Evolutionary conservation across 2,797 vertebrate species (phyloP).

Genomic region (Myoxocephalus aenaeus): DNA sequence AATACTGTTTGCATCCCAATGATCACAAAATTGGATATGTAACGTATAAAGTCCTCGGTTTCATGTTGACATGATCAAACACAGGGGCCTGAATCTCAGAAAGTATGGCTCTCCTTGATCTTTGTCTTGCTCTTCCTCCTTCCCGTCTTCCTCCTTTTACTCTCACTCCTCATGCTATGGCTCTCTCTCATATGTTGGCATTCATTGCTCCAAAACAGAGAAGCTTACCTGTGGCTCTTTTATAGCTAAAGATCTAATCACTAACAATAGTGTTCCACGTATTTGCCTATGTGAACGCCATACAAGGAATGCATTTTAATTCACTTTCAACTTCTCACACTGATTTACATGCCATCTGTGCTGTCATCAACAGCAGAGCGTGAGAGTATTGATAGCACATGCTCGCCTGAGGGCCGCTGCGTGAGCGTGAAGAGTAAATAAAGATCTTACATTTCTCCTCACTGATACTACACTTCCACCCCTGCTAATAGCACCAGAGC

Average conservation of each 20-base stretch:
- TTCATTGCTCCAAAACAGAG: neutral
- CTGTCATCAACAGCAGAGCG: slow-evolving; percentile 27
- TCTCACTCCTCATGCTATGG: neutral
- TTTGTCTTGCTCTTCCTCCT: neutral
- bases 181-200: neutral
- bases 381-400: slow-evolving; percentile 39
- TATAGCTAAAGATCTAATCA: neutral
- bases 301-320: neutral
- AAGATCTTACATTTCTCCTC: slow-evolving; percentile 43
- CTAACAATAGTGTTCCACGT: neutral
- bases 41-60: neutral
- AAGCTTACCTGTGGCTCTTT: neutral
- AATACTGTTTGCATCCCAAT: neutral
- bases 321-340: neutral
- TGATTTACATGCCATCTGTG: slow-evolving; percentile 21
- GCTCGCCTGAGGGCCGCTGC: slow-evolving; percentile 19
- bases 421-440: slow-evolving; percentile 56
- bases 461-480: slow-evolving; percentile 27
- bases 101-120: slow-evolving; percentile 3
- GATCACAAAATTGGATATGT: neutral
- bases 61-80: neutral
- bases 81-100: neutral
- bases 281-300: too few species aligned
- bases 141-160: neutral
- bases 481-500: slow-evolving; percentile 5